Base-by-base conservation (phyloP, 2,797 vertebrate genomes). In the Pseudotriccus pelzelni region DNA sequence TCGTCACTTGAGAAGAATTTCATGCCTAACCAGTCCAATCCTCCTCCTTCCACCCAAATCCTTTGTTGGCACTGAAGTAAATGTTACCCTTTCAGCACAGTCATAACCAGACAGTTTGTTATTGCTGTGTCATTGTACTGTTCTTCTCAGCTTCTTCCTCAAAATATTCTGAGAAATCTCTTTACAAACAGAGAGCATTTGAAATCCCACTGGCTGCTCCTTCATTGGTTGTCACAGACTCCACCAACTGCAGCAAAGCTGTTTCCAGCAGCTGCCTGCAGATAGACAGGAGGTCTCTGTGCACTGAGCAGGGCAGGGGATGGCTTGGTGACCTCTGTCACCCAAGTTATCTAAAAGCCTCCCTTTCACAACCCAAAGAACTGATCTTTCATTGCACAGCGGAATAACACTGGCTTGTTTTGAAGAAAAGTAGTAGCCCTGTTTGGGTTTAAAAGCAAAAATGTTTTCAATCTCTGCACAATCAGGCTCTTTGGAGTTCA, bases 371-470 rank as follows among this genome's bases (percentile, higher is more conserved):
- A 53, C 23, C 25, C 3, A 3, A 75, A 93, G 28, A 94, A 95
- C 49, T 6, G 8, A 64, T 87, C 70, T 84, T 96, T 94, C 56
- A 95, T 67, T 55, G 39, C 44, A 39, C 37, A 77, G 56, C 41
- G 80, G 49, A 89, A 74, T 87, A 94, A 85, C 58, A 60, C 39
- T 60, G 56, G 17, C 49, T 93, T 96, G 74, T 96, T 79, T 83
- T 78, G 77, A 70, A 62, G 36, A 25, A 84, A 94, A 91, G 47
- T 55, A 62, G 17, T 47, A 47, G 49, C 37, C 37, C 46, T 89
- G 34, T 85, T 93, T 89, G 47, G 32, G 12, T 86, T 91, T 72
- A 72, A 90, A 87, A 79, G 79, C 41, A 90, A 91, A 93, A 94
- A 67, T 80, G 6, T 90, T 95, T 93, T 94, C 32, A 86, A 46